phyloP scores from a whole-genome alignment of 2,888 invertebrate genomes.

The Drosophila neotestacea region DNA sequence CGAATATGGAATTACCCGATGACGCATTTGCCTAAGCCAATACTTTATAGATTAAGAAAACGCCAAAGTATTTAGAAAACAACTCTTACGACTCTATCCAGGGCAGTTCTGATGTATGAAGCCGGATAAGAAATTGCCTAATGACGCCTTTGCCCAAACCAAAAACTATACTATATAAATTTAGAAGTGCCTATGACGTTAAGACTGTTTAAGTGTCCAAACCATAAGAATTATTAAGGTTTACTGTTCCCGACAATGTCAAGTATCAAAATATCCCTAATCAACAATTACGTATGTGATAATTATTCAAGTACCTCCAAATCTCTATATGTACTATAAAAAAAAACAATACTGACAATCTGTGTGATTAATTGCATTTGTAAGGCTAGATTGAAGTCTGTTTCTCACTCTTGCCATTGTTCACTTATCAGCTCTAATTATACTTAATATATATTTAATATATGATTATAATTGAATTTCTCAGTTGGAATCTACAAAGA shows the following conservation, averaged over 20 bases:
- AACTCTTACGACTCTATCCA: constrained; percentile 67
- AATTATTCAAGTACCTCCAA: constrained; percentile 21
- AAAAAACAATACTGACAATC: constrained; percentile 15
- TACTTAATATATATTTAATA: constrained; percentile 11
- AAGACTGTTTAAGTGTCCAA: background rate
- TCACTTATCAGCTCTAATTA: constrained; percentile 30
- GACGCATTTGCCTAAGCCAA: constrained; percentile 67
- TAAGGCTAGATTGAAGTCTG: constrained; percentile 12
- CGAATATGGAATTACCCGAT: constrained; percentile 68
- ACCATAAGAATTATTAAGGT: background rate
- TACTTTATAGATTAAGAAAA: background rate
- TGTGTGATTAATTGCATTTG: constrained; percentile 38
- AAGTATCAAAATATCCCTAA: constrained; percentile 19
- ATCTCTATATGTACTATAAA: background rate
- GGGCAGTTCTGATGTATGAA: constrained; percentile 66
- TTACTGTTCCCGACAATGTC: constrained; percentile 14
- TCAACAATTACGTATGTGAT: background rate
- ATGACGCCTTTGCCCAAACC: constrained; percentile 69
- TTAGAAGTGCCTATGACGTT: background rate
- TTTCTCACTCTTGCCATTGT: constrained; percentile 3
- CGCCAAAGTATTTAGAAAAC: constrained; percentile 45
- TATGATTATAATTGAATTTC: constrained; percentile 10
- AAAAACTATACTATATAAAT: background rate
- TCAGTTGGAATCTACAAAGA: constrained; percentile 26
- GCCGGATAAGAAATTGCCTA: constrained; percentile 66